Evolutionary conservation across 2,888 invertebrate species (phyloP).

Genomic region (Metopia argyrocephala): DNA sequence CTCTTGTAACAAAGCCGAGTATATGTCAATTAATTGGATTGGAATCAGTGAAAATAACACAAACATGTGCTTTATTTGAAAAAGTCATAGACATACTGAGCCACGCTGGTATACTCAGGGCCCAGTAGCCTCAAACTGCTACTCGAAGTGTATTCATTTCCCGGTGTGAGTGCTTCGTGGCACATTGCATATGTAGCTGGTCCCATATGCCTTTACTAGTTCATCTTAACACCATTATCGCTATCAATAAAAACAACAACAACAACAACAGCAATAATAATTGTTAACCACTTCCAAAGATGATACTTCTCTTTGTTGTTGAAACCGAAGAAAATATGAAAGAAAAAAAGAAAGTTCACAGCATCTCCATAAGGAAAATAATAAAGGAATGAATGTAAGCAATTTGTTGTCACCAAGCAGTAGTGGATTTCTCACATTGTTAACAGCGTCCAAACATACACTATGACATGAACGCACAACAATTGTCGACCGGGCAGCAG

Average conservation of each 20-base stretch:
- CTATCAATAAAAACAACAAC: neutral
- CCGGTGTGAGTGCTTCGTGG: too few relatives aligned
- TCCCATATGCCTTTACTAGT: neutral
- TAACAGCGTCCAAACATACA: neutral
- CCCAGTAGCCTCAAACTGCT: too few relatives aligned
- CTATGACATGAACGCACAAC: neutral
- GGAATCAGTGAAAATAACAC: too few relatives aligned
- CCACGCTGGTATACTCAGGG: too few relatives aligned
- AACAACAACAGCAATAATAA: neutral
- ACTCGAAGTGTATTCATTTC: too few relatives aligned
- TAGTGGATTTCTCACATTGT: slow-evolving; percentile 46
- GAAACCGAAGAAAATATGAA: neutral
- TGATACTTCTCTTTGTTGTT: slow-evolving; percentile 25
- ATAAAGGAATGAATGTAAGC: slow-evolving; percentile 54
- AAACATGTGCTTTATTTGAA: too few relatives aligned
- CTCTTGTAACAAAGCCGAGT: too few relatives aligned
- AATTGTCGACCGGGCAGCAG: neutral
- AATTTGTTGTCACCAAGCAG: slow-evolving; percentile 62
- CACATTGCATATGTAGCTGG: neutral
- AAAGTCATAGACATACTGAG: too few relatives aligned
- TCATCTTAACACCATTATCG: slow-evolving; percentile 6
- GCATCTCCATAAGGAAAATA: slow-evolving; percentile 33
- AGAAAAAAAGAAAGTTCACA: slow-evolving; percentile 4
- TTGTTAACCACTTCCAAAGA: slow-evolving; percentile 9
- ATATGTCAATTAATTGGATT: too few relatives aligned